Base-by-base conservation (phyloP, 2,797 vertebrate species). In the Pantherophis alleghaniensis region DNA sequence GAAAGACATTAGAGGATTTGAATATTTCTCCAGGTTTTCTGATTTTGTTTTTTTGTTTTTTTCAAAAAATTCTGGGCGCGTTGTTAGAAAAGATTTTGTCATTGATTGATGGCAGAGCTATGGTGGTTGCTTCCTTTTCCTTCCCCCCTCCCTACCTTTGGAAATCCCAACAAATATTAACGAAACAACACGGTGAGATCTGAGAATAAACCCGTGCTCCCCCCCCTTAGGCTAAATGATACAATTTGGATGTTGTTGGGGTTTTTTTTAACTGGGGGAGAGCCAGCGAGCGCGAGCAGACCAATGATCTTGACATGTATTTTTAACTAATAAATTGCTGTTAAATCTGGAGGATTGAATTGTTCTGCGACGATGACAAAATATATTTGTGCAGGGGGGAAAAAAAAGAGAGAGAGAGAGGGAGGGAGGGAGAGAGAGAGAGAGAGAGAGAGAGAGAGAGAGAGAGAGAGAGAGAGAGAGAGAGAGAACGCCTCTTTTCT, bases 101-200 rank as follows among this genome's bases (percentile, higher is more conserved):
- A 93, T 66, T 95, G 95, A 96, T 91, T 94, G 93, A 96, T 96
- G 89, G 57, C 83, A 60, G 53, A 86, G 7, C 28, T 57, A 37
- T 94, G 92, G 90, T 42, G 91, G 24, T 1, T 1, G 89, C 51
- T 95, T 60, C 91, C 16, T 57, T 11, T 47, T 26, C 6, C 26
- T 28, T 37, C 26, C 32, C 26, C 2, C 2, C 7, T 26, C 13
- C 13, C 22, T 22, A 13, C 24, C 37, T 13, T 60, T 59, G 42
- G 42, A 86, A 86, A 51, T 42, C 55, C 89, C 0, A 63, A 87
- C 94, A 92, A 91, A 79, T 88, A 51, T 92, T 91, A 86, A 87
- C 1, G 51, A 90, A 90, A 47, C 53, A 60, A 88, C 86, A 51
- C 88, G 94, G 91, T 88, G 88, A 79, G 92, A 51, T 83, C 57